Percentiles rank a stretch among this genome's conserved stretches.
Conservation (phyloP, 2,113 vertebrate species). For the Oncorhynchus mykiss region DNA sequence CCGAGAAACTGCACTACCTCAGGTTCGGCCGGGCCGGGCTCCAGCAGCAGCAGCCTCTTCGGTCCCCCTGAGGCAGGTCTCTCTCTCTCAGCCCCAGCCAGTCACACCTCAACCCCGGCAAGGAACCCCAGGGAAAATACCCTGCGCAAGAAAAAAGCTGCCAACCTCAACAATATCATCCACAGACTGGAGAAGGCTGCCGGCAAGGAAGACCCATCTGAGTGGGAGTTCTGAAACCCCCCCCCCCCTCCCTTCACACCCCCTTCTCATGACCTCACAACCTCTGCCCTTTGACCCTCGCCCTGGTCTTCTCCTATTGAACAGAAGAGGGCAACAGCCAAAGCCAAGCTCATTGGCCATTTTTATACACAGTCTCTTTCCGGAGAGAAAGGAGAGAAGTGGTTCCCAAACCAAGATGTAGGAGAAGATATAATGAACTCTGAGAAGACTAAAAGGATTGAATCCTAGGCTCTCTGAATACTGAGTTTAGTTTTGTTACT, state of each 20-base stretch:
- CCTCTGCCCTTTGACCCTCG: conserved; percentile 67
- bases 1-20: conserved; percentile 81
- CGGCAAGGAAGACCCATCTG: conserved; percentile 91
- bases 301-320: conserved; percentile 68
- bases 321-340: conserved; percentile 64
- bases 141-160: conserved; percentile 94
- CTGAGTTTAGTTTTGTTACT: conserved; percentile 80
- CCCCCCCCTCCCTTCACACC: conserved; percentile 23
- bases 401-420: conserved; percentile 64
- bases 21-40: conserved; percentile 64
- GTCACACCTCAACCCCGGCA: conserved; percentile 69
- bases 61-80: conserved; percentile 85
- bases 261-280: conserved; percentile 70
- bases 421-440: conserved; percentile 77
- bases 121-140: conserved; percentile 94
- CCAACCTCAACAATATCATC: conserved; percentile 98
- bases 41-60: conserved; percentile 82
- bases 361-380: conserved; percentile 70
- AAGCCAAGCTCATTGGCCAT: conserved; percentile 78
- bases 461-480: conserved; percentile 63
- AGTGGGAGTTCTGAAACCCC: conserved; percentile 93
- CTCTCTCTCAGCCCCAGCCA: conserved; percentile 72
- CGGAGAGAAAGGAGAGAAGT: conserved; percentile 59
- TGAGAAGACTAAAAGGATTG: conserved; percentile 68
- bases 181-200: conserved; percentile 96